These are phyloP conservation scores for Chymomyza costata DNA, from an alignment of 1,140 invertebrate genomes.

Conservation along the genomic window DNA sequence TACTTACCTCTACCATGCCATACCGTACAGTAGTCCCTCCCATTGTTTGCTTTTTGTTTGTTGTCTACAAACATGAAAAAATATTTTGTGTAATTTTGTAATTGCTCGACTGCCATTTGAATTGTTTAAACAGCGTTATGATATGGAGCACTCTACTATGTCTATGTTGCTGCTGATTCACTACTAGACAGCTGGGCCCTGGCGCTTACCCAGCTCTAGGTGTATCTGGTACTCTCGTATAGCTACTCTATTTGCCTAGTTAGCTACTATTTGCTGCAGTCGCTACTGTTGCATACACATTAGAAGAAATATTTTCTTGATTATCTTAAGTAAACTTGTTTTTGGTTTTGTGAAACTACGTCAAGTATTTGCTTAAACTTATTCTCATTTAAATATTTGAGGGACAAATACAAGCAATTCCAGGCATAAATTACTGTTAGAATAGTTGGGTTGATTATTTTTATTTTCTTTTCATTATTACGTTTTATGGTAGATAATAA, in stretches of 20 bases:
- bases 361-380: constrained; percentile 58
- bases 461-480: constrained; percentile 16
- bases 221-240: background rate
- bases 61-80: constrained; percentile 38
- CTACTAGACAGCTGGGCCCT: too few relatives aligned
- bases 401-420: constrained; percentile 55
- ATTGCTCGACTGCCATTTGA: constrained; percentile 21
- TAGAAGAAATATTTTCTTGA: too few relatives aligned
- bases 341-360: constrained; percentile 46
- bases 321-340: constrained; percentile 33
- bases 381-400: constrained; percentile 59
- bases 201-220: too few relatives aligned
- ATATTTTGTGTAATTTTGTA: constrained; percentile 27
- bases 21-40: constrained; percentile 22
- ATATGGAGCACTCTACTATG: background rate
- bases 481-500: constrained; percentile 57
- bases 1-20: too few relatives aligned
- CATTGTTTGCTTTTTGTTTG: constrained; percentile 20
- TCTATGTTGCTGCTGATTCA: too few relatives aligned
- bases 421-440: constrained; percentile 45
- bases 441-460: constrained; percentile 5
- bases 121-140: constrained; percentile 4
- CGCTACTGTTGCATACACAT: too few relatives aligned
- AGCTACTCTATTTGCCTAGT: constrained; percentile 39
- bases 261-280: constrained; percentile 48